Percentiles rank a stretch among this genome's conserved stretches.
Evolutionary conservation across 2,113 vertebrate species (phyloP).

Genomic region (Cheilinus undulatus): DNA sequence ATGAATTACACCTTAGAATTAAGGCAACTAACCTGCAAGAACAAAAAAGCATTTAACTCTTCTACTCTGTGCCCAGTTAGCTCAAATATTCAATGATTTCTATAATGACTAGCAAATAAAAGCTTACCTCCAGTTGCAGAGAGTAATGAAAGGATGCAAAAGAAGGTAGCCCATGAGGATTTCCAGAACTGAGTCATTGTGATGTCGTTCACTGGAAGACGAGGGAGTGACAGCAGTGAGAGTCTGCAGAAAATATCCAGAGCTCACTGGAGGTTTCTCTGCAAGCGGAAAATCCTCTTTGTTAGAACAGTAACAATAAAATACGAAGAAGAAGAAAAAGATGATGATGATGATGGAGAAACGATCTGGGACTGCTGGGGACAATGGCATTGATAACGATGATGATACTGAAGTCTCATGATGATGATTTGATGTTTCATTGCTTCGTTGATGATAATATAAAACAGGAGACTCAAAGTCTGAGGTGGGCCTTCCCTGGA

Average conservation of each 20-base stretch:
- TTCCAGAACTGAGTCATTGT: conserved; percentile 51
- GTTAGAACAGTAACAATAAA: background rate
- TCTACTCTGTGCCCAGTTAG: background rate
- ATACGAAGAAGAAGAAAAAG: background rate
- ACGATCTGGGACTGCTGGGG: too few species aligned
- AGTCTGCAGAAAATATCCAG: background rate
- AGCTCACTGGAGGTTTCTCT: too few species aligned
- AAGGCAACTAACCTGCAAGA: background rate
- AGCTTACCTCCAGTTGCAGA: conserved; percentile 60
- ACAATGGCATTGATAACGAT: too few species aligned
- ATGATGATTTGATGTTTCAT: too few species aligned
- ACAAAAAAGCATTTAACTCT: too few species aligned
- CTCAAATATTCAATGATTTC: background rate
- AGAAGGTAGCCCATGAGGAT: conserved; percentile 20
- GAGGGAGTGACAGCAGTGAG: background rate
- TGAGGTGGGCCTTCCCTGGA: too few species aligned
- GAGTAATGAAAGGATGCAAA: conserved; percentile 34
- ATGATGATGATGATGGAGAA: too few species aligned
- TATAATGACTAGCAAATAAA: background rate
- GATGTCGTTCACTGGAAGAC: conserved; percentile 32
- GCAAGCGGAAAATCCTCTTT: background rate
- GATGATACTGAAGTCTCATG: too few species aligned
- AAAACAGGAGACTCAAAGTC: too few species aligned
- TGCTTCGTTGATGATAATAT: too few species aligned
- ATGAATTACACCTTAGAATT: background rate